Evolutionary conservation across 2,797 vertebrate genomes (phyloP), one percentile per base, ranked within the genome.

Genomic region (Protonibea diacanthus): DNA sequence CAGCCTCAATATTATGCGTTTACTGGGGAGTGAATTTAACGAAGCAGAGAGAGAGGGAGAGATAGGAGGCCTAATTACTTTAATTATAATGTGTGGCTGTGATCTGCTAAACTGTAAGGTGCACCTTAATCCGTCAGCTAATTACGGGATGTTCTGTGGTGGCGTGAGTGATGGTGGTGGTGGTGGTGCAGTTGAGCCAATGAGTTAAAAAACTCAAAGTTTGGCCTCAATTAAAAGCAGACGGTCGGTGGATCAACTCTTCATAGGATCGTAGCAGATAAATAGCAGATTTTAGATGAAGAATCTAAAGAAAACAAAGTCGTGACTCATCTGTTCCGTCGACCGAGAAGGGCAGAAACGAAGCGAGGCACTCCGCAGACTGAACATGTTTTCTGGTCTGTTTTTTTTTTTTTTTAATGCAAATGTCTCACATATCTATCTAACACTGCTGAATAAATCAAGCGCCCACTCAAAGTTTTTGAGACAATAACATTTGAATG

Each of bases 81-180:
- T 92, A 90, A 95, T 94, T 93, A 93, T 83, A 91, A 89, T 84
- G 85, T 71, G 84, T 55, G 78, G 74, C 87, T 90, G 90, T 83
- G 90, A 92, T 91, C 86, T 82, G 84, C 89, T 93, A 94, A 94
- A 95, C 89, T 88, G 90, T 90, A 85, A 90, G 87, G 86, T 85
- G 87, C 89, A 95, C 91, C 92, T 86, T 92, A 88, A 94, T 94
- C 89, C 81, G 57, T 71, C 69, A 78, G 83, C 82, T 91, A 93
- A 95, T 94, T 94, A 92, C 29, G 74, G 76, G 85, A 84, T 79
- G 86, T 82, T 87, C 51, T 25, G 71, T 45, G 71, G 57, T 23
- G 66, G 76, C 48, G 69, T 55, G 57, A 71, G 80, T 27, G 60
- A 38, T 9, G 33, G 33, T 9, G 33, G 63, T 0, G 65, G 63